These are phyloP conservation scores for Dicrostonyx torquatus DNA, from an alignment of 2,797 vertebrate species.

Conservation along the genomic window DNA sequence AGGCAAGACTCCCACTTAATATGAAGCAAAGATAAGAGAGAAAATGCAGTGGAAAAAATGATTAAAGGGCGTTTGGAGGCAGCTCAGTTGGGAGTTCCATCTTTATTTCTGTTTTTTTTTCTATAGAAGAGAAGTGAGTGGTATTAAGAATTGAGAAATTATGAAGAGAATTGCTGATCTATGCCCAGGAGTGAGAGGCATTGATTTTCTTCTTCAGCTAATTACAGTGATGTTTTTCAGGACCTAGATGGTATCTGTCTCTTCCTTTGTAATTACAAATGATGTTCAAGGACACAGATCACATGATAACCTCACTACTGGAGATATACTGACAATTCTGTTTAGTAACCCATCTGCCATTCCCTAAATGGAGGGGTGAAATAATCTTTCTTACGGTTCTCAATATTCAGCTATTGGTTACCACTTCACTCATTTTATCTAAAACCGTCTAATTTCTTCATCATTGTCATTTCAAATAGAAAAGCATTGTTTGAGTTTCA, in stretches of 20 bases:
- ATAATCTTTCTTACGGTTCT: not conserved
- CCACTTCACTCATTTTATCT: not conserved
- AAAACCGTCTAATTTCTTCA: not conserved
- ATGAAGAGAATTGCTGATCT: conserved; percentile 34
- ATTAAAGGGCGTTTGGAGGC: not conserved
- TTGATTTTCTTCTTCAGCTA: conserved; percentile 60
- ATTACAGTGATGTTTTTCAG: conserved; percentile 36
- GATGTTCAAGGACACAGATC: not conserved
- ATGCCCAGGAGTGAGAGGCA: conserved; percentile 12
- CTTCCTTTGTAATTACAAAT: conserved; percentile 18
- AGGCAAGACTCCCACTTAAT: not conserved
- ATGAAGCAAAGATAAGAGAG: conserved; percentile 21
- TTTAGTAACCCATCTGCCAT: not conserved
- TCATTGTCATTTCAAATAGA: not conserved
- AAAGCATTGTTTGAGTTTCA: not conserved
- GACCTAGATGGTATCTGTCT: not conserved
- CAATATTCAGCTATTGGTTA: not conserved
- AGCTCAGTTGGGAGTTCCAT: conserved; percentile 14
- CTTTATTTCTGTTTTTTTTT: conserved; percentile 54
- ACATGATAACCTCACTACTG: not conserved
- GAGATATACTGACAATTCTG: not conserved
- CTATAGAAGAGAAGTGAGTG: conserved; percentile 18
- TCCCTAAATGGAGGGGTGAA: not conserved
- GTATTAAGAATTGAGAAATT: conserved; percentile 47
- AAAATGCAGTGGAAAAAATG: conserved; percentile 14